Evolutionary conservation across 2,113 vertebrate species (phyloP).

Genomic region (Pseudopodoces humilis): DNA sequence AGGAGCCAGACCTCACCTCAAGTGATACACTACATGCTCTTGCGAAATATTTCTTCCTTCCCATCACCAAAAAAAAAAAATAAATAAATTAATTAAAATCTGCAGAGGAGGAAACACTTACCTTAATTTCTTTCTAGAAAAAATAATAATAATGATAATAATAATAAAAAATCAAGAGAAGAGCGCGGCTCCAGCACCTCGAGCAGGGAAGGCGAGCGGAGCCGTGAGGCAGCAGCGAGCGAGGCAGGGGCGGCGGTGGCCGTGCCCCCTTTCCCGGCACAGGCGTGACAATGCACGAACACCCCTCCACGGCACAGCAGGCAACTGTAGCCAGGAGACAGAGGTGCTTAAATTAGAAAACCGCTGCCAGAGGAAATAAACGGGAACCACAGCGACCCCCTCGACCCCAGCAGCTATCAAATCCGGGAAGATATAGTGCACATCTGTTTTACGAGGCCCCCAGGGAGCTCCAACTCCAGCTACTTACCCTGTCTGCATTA

Average conservation of each 20-base stretch:
- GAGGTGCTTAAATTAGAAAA: conserved; percentile 69
- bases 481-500: conserved; percentile 84
- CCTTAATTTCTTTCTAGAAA: background rate
- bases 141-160: background rate
- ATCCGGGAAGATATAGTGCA: conserved; percentile 75
- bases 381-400: conserved; percentile 71
- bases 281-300: conserved; percentile 31
- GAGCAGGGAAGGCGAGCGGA: background rate
- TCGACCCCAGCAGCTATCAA: conserved; percentile 74
- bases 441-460: conserved; percentile 77
- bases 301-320: conserved; percentile 40
- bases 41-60: background rate
- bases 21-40: background rate
- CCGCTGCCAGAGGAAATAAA: conserved; percentile 73
- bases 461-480: conserved; percentile 70
- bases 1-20: background rate
- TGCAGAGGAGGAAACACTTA: background rate
- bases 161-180: background rate
- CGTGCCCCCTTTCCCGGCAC: conserved; percentile 33
- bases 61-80: background rate
- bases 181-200: background rate
- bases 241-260: background rate
- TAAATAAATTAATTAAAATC: background rate
- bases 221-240: background rate
- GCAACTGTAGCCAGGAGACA: conserved; percentile 62